A percentile compares a stretch with the other conserved stretches of the same genome.
These are phyloP conservation scores for Bathynomus jamesi DNA, from an alignment of 1,140 invertebrate genomes.

Conservation along the genomic window DNA sequence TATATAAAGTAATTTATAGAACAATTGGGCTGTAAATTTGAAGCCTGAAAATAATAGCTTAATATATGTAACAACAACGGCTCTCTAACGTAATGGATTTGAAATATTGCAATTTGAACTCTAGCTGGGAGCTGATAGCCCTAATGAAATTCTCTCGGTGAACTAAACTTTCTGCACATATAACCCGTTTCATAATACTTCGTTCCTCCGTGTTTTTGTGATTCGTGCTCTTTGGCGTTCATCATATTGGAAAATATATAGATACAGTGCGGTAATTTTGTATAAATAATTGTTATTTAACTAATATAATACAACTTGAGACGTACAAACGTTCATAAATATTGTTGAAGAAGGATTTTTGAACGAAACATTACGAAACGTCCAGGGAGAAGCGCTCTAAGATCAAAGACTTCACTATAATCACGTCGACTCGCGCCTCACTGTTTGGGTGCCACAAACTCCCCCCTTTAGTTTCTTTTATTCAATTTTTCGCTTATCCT, in stretches of 20 bases:
- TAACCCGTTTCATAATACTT: background rate
- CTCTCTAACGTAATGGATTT: background rate
- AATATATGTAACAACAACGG: too few species aligned
- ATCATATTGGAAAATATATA: too few species aligned
- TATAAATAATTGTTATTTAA: too few species aligned
- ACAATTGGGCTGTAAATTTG: too few species aligned
- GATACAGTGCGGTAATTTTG: too few species aligned
- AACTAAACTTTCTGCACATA: background rate
- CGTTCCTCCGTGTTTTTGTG: too few species aligned
- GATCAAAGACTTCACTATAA: background rate
- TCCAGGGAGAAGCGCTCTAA: background rate
- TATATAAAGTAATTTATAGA: too few species aligned
- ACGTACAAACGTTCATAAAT: too few species aligned
- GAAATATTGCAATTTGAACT: slow-evolving; percentile 1
- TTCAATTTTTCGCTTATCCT: background rate
- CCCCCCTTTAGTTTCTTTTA: background rate
- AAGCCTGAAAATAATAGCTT: too few species aligned
- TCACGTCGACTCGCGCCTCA: background rate
- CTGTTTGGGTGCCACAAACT: background rate
- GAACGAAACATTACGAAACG: background rate
- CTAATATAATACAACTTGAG: too few species aligned
- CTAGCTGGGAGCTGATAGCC: background rate
- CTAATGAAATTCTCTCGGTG: background rate
- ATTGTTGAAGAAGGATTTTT: background rate
- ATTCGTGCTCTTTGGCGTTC: too few species aligned